phyloP scores from a whole-genome alignment of 2,888 invertebrate species.

The Dynastes tityus region DNA sequence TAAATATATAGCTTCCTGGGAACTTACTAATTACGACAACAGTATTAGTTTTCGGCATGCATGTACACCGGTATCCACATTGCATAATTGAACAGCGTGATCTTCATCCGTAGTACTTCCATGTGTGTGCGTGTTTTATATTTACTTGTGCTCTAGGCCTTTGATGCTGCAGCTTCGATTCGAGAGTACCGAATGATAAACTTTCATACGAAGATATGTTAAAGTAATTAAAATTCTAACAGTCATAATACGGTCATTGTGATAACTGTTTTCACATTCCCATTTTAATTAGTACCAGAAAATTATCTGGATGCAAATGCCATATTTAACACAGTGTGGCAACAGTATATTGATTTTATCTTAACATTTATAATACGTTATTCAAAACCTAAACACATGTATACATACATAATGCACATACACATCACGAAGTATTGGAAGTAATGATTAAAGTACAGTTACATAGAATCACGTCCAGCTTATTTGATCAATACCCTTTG shows the following conservation, averaged over 20 bases:
- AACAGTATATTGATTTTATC: constrained; percentile 31
- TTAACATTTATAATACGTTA: constrained; percentile 32
- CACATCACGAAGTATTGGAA: neutral
- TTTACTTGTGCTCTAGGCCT: constrained; percentile 8
- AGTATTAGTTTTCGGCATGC: constrained; percentile 25
- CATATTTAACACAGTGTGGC: constrained; percentile 24
- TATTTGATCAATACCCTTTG: too few species aligned
- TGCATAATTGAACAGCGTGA: constrained; percentile 21
- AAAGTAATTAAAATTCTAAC: constrained; percentile 42
- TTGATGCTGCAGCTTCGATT: constrained; percentile 6
- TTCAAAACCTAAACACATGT: neutral
- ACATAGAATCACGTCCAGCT: too few species aligned
- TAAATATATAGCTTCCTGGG: constrained; percentile 35
- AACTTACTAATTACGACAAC: constrained; percentile 37
- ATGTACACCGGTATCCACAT: constrained; percentile 1
- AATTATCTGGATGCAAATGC: constrained; percentile 35
- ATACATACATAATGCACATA: neutral
- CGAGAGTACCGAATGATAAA: constrained; percentile 8
- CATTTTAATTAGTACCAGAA: constrained; percentile 36
- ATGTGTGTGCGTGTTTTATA: constrained; percentile 5
- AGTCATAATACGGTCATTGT: constrained; percentile 39
- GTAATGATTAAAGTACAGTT: too few species aligned
- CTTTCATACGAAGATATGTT: constrained; percentile 19
- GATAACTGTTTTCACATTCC: constrained; percentile 45
- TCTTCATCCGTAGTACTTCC: neutral